A percentile compares a stretch with the other conserved stretches of the same genome.
These are phyloP conservation scores for Plecturocebus donacophilus DNA, from an alignment of 2,113 vertebrate species.

Conservation along the genomic window DNA sequence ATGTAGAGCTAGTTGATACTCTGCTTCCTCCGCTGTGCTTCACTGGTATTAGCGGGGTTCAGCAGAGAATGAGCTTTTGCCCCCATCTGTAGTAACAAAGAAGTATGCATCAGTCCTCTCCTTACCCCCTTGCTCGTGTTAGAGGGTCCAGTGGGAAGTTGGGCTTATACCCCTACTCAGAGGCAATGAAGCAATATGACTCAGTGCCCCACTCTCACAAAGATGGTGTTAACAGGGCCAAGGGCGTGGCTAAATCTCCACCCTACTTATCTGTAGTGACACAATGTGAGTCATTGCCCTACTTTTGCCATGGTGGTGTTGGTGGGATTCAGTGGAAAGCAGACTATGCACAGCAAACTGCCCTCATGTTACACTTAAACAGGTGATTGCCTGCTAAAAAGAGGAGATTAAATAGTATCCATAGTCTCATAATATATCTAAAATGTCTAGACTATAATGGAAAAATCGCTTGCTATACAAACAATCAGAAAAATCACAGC, in stretches of 20 bases:
- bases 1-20: background rate
- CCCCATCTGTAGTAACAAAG: background rate
- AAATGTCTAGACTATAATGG: background rate
- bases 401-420: background rate
- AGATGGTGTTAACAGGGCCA: background rate
- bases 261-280: background rate
- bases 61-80: background rate
- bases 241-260: background rate
- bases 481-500: slow-evolving; percentile 24
- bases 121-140: background rate
- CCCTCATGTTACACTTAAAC: background rate
- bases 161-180: background rate
- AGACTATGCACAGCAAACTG: background rate
- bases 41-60: background rate
- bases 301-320: background rate
- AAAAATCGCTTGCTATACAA: slow-evolving; percentile 21
- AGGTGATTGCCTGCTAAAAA: background rate
- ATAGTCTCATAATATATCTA: slow-evolving; percentile 31
- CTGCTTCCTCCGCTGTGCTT: background rate
- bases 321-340: background rate
- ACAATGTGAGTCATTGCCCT: background rate
- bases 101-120: background rate
- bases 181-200: background rate
- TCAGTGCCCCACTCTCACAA: background rate
- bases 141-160: background rate